These are phyloP conservation scores for Oscheius sp. DNA, from an alignment of 2,888 invertebrate species.

Conservation along the genomic window DNA sequence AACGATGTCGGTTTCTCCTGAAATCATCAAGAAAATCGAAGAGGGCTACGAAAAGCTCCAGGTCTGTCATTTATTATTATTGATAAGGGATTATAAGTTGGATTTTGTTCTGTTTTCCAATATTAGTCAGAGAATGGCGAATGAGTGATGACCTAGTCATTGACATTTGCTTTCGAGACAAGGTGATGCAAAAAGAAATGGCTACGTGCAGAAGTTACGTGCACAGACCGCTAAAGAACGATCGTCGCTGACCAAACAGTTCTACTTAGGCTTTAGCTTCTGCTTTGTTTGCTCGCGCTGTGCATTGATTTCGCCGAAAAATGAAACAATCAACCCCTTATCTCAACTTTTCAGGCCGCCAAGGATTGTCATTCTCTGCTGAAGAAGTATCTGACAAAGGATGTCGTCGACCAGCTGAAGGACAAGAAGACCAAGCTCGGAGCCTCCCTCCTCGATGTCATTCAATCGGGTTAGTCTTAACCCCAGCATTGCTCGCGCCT, in stretches of 20 bases:
- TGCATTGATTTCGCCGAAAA: constrained; percentile 17
- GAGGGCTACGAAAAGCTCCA: constrained; percentile 43
- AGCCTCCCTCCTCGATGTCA: constrained; percentile 89
- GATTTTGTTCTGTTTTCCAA: not conserved
- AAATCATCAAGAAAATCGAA: constrained; percentile 49
- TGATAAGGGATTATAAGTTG: not conserved
- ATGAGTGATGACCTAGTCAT: not conserved
- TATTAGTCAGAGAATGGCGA: not conserved
- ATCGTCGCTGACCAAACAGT: constrained; percentile 13
- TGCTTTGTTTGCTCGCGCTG: constrained; percentile 7
- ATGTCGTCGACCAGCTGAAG: constrained; percentile 87
- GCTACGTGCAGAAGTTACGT: not conserved
- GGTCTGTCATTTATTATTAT: constrained; percentile 6
- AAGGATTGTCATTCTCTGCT: constrained; percentile 89
- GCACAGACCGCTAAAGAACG: not conserved
- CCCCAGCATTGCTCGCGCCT: too few relatives aligned
- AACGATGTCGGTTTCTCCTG: constrained; percentile 41
- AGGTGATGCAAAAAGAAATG: not conserved
- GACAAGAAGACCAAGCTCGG: constrained; percentile 91
- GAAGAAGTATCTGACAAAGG: constrained; percentile 90
- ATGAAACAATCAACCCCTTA: not conserved
- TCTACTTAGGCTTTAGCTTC: constrained; percentile 17
- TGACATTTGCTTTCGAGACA: too few relatives aligned
- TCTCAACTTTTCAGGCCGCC: constrained; percentile 62
- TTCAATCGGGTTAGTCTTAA: constrained; percentile 75